These are phyloP conservation scores for Tipula vernalis DNA, from an alignment of 2,888 invertebrate genomes.

Conservation along the genomic window DNA sequence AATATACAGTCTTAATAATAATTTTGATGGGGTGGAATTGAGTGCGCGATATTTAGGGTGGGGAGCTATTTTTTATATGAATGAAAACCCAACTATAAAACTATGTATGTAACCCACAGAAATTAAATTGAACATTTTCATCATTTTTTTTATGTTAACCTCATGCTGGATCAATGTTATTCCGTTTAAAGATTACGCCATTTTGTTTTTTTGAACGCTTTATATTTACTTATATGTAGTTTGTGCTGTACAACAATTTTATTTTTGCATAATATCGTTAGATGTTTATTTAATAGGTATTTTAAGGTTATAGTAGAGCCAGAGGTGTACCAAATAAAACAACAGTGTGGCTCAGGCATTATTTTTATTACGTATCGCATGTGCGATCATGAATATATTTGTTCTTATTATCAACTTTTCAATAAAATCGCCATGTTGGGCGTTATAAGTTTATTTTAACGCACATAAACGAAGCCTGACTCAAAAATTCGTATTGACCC, in stretches of 20 bases:
- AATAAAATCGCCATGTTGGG: neutral
- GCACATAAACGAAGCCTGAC: no score
- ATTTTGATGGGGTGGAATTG: neutral
- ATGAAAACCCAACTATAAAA: neutral
- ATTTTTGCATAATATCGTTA: neutral
- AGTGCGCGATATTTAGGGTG: neutral
- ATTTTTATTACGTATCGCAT: no score
- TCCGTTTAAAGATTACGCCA: neutral
- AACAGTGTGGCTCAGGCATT: no score
- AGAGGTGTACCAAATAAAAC: neutral
- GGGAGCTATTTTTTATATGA: neutral
- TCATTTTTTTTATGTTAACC: neutral
- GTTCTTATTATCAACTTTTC: neutral
- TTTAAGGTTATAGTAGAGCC: neutral
- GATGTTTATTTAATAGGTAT: neutral
- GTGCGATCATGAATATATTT: neutral
- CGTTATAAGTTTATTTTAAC: neutral
- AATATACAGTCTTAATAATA: neutral
- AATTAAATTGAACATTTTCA: neutral
- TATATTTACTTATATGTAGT: neutral
- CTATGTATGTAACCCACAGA: neutral
- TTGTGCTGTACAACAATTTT: neutral
- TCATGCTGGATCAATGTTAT: slow-evolving; percentile 4
- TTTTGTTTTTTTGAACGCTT: neutral
- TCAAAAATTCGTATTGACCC: neutral